phyloP scores from a whole-genome alignment of 64 coral and sea anemone species.

The Acropora yongei region DNA sequence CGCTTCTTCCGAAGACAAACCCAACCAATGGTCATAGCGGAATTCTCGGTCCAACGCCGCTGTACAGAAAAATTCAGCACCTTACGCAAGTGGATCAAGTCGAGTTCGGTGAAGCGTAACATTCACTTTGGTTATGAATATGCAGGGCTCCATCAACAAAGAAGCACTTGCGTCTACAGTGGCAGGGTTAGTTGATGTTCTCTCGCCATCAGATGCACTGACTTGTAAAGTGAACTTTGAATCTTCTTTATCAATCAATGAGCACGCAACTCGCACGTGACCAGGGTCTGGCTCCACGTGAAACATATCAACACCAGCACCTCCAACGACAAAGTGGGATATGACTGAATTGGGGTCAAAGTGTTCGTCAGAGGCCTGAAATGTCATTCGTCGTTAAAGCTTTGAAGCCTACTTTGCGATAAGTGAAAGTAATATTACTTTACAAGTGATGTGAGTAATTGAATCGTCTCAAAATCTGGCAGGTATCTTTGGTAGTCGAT shows the following conservation, averaged over 20 bases:
- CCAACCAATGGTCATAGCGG: too few species aligned
- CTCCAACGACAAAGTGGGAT: conserved; percentile 36
- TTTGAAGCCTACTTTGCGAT: not conserved
- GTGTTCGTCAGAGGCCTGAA: conserved; percentile 69
- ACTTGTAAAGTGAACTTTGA: conserved; percentile 39
- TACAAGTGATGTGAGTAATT: too few species aligned
- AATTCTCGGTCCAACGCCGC: too few species aligned
- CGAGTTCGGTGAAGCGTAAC: too few species aligned
- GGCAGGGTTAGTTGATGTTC: not conserved
- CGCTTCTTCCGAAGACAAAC: too few species aligned
- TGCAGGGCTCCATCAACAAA: not conserved
- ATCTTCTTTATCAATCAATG: conserved; percentile 46
- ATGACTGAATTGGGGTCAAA: conserved; percentile 46
- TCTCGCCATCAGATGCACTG: conserved; percentile 28
- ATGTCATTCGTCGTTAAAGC: not conserved
- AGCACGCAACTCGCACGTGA: conserved; percentile 32
- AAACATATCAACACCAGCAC: conserved; percentile 41
- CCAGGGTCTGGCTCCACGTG: conserved; percentile 59
- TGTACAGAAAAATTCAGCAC: too few species aligned
- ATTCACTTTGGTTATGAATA: too few species aligned
- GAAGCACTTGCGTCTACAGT: conserved; percentile 44
- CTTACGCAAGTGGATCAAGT: too few species aligned
- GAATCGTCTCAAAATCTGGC: too few species aligned
- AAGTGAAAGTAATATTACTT: too few species aligned
- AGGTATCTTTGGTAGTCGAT: too few species aligned